Base-by-base conservation (phyloP, 2,888 invertebrate species). In the Agonum fuliginosum region DNA sequence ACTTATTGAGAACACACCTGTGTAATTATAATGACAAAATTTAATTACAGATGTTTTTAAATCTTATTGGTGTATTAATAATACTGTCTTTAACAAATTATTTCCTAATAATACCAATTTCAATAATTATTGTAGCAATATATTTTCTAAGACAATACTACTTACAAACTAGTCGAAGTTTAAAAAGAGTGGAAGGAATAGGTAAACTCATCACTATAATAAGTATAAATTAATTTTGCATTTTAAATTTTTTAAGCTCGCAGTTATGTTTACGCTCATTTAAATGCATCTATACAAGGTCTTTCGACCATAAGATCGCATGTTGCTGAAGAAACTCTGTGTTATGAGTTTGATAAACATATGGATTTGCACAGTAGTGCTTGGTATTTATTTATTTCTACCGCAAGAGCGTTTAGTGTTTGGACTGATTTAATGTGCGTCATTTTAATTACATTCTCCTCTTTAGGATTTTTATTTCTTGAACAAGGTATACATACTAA, bases 21-120 rank as follows among this genome's bases (percentile, higher is more conserved):
- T n/a, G n/a, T n/a, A n/a, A n/a, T n/a, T n/a, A n/a, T n/a, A n/a
- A n/a, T n/a, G n/a, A n/a, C n/a, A n/a, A n/a, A n/a, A n/a, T n/a
- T 48, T 67, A 51, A 70, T 82, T 83, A 58, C 75, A 84, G 86
- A 90, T 94, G 65, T 90, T 91, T 83, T 88, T 93, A 30, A 92
- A 94, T 65, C 90, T 95, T 88, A 89, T 93, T 83, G 96, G 96
- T 78, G 92, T 95, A 51, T 86, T 94, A 34, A 90, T 94, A 3
- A 90, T 96, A 19, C 91, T 95, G 41, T 90, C 91, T 1, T 87
- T 93, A 1, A 91, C 94, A 1, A 93, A 95, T 82, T 91, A 92
- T 1, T 90, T 90, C 86, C 88, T 94, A 1, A 81, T 94, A 30
- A 85, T 92, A 6, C 93, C 94, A 0, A 92, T 93, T 3, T 83